A percentile compares a stretch with the other conserved stretches of the same genome.
phyloP scores from a whole-genome alignment of 2,113 vertebrate genomes.

The Morone saxatilis region DNA sequence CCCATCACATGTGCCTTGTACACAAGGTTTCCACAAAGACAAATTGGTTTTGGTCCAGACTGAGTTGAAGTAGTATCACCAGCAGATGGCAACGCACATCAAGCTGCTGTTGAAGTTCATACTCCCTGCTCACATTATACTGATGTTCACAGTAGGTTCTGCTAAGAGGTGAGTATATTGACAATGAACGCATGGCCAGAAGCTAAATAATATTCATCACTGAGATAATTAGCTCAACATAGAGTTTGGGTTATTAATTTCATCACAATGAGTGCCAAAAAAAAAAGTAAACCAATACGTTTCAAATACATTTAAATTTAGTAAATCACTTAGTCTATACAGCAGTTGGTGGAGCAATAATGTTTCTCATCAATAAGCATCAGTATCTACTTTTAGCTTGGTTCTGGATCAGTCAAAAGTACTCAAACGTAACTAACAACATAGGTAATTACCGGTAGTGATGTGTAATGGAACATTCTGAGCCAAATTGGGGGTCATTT shows the following conservation, averaged over 20 bases:
- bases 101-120: conserved; percentile 11
- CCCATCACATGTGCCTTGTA: neutral
- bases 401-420: conserved; percentile 7
- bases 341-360: neutral
- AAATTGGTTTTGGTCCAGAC: conserved; percentile 4
- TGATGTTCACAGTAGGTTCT: neutral
- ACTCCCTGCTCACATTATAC: neutral
- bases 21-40: neutral
- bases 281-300: neutral
- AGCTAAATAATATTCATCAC: neutral
- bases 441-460: neutral
- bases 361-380: neutral
- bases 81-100: conserved; percentile 77
- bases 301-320: neutral
- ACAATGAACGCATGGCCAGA: neutral
- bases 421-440: conserved; percentile 11
- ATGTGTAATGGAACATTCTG: conserved; percentile 39
- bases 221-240: neutral
- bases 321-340: neutral
- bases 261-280: neutral
- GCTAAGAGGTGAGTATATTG: neutral
- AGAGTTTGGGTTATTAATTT: neutral
- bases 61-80: conserved; percentile 32
- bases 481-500: conserved; percentile 12
- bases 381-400: neutral